Evolutionary conservation across 2,113 vertebrate species (phyloP).

Genomic region (Chamaetylas fuelleborni): DNA sequence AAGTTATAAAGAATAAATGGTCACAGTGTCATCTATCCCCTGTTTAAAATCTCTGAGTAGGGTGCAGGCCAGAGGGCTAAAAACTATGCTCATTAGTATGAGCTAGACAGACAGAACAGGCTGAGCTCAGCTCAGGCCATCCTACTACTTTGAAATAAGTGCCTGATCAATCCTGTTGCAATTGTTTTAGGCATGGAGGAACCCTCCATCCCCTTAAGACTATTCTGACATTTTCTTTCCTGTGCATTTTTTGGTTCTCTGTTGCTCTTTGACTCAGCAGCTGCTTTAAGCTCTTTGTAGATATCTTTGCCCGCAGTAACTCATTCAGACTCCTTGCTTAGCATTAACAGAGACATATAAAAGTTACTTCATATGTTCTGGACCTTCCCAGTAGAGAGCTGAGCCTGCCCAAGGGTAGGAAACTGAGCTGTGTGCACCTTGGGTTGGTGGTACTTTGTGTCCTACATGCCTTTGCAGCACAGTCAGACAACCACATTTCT

Average conservation of each 20-base stretch:
- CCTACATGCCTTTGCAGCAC: background rate
- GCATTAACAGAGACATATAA: background rate
- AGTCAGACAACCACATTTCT: background rate
- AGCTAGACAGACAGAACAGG: background rate
- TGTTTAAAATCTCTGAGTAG: background rate
- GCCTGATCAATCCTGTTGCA: background rate
- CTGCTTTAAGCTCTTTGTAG: background rate
- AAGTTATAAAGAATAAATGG: background rate
- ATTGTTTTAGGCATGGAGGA: background rate
- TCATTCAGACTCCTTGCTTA: background rate
- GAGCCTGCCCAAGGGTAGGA: background rate
- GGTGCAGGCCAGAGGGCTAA: background rate
- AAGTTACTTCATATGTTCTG: background rate
- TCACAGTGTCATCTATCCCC: background rate
- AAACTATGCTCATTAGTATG: background rate
- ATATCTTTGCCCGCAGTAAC: background rate
- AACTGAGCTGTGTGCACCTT: background rate
- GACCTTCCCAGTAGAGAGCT: background rate
- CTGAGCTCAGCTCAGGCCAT: background rate
- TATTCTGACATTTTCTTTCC: background rate
- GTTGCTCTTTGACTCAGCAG: background rate
- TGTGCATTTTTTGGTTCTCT: background rate
- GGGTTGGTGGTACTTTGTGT: background rate
- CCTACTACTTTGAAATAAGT: background rate
- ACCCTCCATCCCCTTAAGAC: background rate